Conservation (phyloP, 37 sponge, comb jelly and placozoan genomes). For the Trichoplax adhaerens region DNA sequence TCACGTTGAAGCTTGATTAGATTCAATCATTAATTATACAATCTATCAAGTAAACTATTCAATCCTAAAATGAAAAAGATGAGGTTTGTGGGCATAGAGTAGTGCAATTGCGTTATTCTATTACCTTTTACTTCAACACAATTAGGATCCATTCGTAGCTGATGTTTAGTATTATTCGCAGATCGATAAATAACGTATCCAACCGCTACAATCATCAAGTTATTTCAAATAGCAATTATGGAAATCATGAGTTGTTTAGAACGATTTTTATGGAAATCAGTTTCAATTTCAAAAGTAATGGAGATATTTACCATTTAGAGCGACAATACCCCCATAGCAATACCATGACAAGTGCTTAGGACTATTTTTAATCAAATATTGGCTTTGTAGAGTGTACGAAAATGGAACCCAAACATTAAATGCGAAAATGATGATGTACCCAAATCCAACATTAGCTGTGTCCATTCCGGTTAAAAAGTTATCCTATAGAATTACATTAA, state of each 20-base stretch:
- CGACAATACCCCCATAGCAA: slow-evolving; percentile 19
- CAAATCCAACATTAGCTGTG: slow-evolving; percentile 80
- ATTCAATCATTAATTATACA: too few species aligned
- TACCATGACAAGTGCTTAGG: slow-evolving; percentile 30
- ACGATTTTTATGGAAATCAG: too few species aligned
- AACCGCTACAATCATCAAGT: neutral
- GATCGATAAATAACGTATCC: slow-evolving; percentile 61
- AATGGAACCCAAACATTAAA: slow-evolving; percentile 86
- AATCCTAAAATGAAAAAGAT: neutral
- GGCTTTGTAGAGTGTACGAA: slow-evolving; percentile 65
- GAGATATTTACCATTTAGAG: neutral
- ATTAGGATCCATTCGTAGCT: slow-evolving; percentile 46
- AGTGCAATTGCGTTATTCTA: too few species aligned
- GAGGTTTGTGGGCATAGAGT: too few species aligned
- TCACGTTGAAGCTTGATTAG: too few species aligned
- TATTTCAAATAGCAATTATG: too few species aligned
- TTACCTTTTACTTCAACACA: slow-evolving; percentile 12
- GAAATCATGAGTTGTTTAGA: too few species aligned
- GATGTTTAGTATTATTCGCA: slow-evolving; percentile 57
- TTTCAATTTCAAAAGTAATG: too few species aligned
- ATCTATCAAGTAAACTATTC: neutral
- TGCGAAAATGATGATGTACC: slow-evolving; percentile 82
- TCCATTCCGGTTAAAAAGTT: slow-evolving; percentile 31
- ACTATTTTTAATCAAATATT: slow-evolving; percentile 52
- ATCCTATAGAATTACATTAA: too few species aligned